phyloP scores from a whole-genome alignment of 1,140 invertebrate species.

The Magallana angulata region DNA sequence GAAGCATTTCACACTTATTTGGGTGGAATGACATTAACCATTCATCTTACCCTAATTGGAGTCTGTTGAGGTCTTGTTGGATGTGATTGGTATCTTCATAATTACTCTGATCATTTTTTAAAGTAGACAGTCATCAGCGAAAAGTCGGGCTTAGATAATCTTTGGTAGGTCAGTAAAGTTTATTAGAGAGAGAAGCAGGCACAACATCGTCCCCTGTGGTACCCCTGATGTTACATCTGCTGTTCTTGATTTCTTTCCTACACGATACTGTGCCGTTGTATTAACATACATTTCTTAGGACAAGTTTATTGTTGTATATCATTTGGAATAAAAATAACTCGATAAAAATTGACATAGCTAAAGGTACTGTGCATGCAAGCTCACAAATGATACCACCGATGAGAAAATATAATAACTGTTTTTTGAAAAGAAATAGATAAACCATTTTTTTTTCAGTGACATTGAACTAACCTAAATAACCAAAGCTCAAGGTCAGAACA shows the following conservation, averaged over 20 bases:
- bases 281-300: too few relatives aligned
- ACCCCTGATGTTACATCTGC: neutral
- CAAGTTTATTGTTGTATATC: too few relatives aligned
- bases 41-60: slow-evolving; percentile 9
- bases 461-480: too few relatives aligned
- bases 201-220: neutral
- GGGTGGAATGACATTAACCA: slow-evolving; percentile 14
- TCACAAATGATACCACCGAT: too few relatives aligned
- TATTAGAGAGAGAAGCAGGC: neutral
- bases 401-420: too few relatives aligned
- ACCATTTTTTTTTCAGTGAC: too few relatives aligned
- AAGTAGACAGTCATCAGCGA: slow-evolving; percentile 14
- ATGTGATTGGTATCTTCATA: neutral
- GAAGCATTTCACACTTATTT: slow-evolving; percentile 16
- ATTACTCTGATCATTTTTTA: slow-evolving; percentile 12
- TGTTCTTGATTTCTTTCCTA: neutral
- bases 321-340: too few relatives aligned
- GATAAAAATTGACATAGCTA: neutral
- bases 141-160: neutral
- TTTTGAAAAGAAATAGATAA: too few relatives aligned
- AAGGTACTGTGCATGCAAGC: too few relatives aligned
- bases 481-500: too few relatives aligned
- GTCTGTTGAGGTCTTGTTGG: slow-evolving; percentile 19
- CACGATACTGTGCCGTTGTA: too few relatives aligned
- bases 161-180: neutral